Conservation (phyloP, 2,113 vertebrate genomes). For the Lagopus leucura region DNA sequence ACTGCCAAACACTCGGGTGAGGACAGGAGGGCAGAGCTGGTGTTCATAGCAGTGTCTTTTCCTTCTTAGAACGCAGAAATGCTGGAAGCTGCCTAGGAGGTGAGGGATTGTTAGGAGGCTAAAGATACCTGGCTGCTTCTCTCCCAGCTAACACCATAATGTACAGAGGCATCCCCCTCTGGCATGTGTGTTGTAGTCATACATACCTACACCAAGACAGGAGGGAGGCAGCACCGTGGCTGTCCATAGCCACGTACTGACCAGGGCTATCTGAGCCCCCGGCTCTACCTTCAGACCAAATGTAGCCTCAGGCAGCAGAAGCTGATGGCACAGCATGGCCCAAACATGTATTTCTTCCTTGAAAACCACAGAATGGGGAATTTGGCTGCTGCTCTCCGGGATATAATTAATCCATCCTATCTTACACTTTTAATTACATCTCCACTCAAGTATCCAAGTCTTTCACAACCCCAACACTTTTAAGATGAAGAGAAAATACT, state of each 20-base stretch:
- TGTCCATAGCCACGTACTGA: not conserved
- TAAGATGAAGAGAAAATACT: slow-evolving; percentile 24
- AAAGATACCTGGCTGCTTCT: not conserved
- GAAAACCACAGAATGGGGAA: slow-evolving; percentile 1
- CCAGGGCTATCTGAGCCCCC: not conserved
- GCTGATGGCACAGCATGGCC: not conserved
- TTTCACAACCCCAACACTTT: slow-evolving; percentile 21
- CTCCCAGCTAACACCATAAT: not conserved
- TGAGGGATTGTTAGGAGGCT: not conserved
- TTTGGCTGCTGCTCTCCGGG: slow-evolving; percentile 35
- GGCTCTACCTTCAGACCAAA: not conserved
- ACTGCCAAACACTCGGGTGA: no score
- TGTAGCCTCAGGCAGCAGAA: not conserved
- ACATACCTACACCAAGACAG: not conserved
- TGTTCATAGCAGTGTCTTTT: not conserved
- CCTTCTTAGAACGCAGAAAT: not conserved
- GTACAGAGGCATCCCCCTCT: not conserved
- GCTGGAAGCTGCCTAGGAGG: not conserved
- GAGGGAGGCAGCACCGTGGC: not conserved
- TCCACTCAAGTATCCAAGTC: not conserved
- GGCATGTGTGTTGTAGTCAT: not conserved
- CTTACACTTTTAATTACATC: slow-evolving; percentile 52
- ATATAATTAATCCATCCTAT: slow-evolving; percentile 36
- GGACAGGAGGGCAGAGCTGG: not conserved
- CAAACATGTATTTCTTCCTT: slow-evolving; percentile 39